These are phyloP conservation scores for Ornithorhynchus anatinus DNA, from an alignment of 2,113 vertebrate species.

Conservation along the genomic window DNA sequence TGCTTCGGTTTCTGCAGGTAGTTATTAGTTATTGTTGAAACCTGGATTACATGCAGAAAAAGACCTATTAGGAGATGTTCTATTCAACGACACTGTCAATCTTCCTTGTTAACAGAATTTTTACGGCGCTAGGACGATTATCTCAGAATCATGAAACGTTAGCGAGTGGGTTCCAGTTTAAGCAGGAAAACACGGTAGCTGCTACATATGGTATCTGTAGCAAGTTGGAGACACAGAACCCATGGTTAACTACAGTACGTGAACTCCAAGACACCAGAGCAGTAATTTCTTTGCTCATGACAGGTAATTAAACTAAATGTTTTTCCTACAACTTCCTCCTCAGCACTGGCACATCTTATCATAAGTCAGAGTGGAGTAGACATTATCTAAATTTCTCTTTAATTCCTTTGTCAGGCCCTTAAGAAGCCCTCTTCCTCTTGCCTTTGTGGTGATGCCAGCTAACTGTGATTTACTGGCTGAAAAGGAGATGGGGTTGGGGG, in stretches of 20 bases:
- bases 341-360: slow-evolving; percentile 14
- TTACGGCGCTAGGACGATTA: slow-evolving; percentile 7
- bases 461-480: slow-evolving; percentile 5
- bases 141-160: slow-evolving; percentile 29
- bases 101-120: slow-evolving; percentile 15
- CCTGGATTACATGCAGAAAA: slow-evolving; percentile 28
- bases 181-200: not conserved
- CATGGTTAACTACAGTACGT: not conserved
- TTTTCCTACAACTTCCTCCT: slow-evolving; percentile 40
- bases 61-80: slow-evolving; percentile 21
- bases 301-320: slow-evolving; percentile 13
- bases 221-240: not conserved
- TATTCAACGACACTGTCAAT: slow-evolving; percentile 30
- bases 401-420: slow-evolving; percentile 28
- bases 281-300: slow-evolving; percentile 12
- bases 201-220: not conserved
- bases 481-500: not conserved
- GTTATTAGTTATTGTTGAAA: slow-evolving; percentile 31
- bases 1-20: slow-evolving; percentile 14
- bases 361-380: slow-evolving; percentile 28
- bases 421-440: slow-evolving; percentile 1
- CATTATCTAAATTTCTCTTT: slow-evolving; percentile 22
- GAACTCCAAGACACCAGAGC: slow-evolving; percentile 4
- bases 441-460: not conserved
- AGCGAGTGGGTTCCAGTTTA: not conserved